Evolutionary conservation across 2,113 vertebrate genomes (phyloP).

Genomic region (Dendrocopos noguchii): DNA sequence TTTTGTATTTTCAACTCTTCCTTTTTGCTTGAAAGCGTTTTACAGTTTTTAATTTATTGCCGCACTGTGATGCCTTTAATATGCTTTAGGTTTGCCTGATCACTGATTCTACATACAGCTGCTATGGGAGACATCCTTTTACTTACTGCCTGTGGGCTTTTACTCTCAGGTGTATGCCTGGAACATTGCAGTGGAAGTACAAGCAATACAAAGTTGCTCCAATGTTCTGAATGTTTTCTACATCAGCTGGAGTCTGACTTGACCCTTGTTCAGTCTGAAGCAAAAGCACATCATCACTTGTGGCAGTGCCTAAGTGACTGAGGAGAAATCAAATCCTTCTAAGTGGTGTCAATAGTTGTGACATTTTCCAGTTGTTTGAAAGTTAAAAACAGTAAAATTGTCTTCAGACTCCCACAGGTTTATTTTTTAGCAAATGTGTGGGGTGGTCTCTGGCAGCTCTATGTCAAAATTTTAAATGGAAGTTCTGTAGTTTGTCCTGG

Average conservation of each 20-base stretch:
- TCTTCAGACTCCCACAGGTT: background rate
- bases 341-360: conserved; percentile 5
- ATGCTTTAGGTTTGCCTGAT: conserved; percentile 4
- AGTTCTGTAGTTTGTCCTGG: background rate
- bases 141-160: background rate
- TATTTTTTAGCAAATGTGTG: background rate
- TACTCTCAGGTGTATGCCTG: background rate
- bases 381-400: conserved; percentile 10
- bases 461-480: conserved; percentile 17
- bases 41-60: background rate
- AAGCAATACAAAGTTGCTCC: background rate
- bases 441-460: background rate
- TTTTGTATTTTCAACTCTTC: conserved; percentile 4
- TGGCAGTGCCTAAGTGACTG: background rate
- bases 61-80: background rate
- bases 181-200: background rate
- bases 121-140: background rate
- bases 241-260: background rate
- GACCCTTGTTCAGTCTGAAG: background rate
- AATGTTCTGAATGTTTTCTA: background rate
- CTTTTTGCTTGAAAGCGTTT: background rate
- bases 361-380: conserved; percentile 48
- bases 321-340: conserved; percentile 6
- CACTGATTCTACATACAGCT: background rate
- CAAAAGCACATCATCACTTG: conserved; percentile 15